Base-by-base conservation (phyloP, 2,797 vertebrate species). In the Danio jaintianensis region DNA sequence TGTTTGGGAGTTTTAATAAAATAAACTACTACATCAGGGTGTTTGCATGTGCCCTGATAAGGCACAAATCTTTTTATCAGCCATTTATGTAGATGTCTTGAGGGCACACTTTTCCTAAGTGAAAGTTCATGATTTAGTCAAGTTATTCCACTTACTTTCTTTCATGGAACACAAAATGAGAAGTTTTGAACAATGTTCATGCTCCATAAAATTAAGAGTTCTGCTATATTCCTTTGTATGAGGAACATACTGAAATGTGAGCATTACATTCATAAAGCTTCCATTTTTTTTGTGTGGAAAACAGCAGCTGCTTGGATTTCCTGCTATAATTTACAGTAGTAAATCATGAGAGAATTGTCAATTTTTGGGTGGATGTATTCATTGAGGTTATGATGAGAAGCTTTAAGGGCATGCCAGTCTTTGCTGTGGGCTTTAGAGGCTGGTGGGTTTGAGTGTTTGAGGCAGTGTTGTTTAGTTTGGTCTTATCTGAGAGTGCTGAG, bases 401-500 rank as follows among this genome's bases (percentile, higher is more conserved):
- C 6, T 70, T 69, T 48, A 12, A 16, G 10, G 6, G 16, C 8
- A 53, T 18, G 56, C 69, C 1, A 42, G 6, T 53, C 11, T 48
- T 9, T 75, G 12, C 38, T 56, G 58, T 3, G 10, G 52, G 20
- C 48, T 75, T 78, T 68, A 36, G 16, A 68, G 18, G 18, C 12
- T 38, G 13, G 50, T 43, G 61, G 11, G 48, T 56, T 76, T 45
- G 15, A 55, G 38, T 40, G 40, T 76, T 76, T 2, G 6, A 69
- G 42, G 5, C 16, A 22, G 3, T 18, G 29, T 59, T 61, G 56
- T 53, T 78, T 78, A 61, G 66, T 61, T 71, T 45, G 18, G 58
- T 71, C 67, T 79, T 71, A 71, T 79, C 67, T 53, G 9, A 61
- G n/a, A 40, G 13, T 20, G 47, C 20, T 20, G 45, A 64, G 48